phyloP scores from a whole-genome alignment of 2,797 vertebrate genomes.

The Macrochelys suwanniensis region DNA sequence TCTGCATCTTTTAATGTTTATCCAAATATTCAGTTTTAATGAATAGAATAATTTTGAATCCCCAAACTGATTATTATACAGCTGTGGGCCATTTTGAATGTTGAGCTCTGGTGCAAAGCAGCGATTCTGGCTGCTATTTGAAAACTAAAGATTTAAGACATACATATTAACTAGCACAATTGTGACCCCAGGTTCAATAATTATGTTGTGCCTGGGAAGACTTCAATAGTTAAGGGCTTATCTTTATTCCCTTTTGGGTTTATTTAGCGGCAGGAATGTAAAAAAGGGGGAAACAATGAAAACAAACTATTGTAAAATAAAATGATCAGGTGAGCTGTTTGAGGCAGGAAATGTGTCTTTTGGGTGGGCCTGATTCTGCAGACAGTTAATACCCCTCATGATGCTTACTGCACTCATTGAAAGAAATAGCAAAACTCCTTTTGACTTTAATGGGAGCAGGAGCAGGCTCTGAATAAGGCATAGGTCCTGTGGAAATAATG shows the following conservation, averaged over 20 bases:
- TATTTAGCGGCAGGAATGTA: background rate
- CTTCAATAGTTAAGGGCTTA: background rate
- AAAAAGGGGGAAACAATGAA: background rate
- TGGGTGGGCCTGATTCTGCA: background rate
- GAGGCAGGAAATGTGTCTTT: background rate
- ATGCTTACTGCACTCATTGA: background rate
- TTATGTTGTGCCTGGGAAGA: conserved; percentile 8
- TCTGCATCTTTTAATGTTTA: conserved; percentile 55
- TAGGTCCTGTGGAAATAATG: background rate
- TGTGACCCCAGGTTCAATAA: background rate
- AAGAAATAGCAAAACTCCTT: background rate
- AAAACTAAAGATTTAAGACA: conserved; percentile 21
- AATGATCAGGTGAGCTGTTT: background rate
- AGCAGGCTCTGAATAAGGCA: background rate
- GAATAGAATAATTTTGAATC: conserved; percentile 43
- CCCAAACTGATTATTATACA: conserved; percentile 27
- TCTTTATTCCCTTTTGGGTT: background rate
- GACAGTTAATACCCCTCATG: background rate
- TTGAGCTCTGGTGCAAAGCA: conserved; percentile 42
- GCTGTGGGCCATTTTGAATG: conserved; percentile 52
- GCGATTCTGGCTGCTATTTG: conserved; percentile 1
- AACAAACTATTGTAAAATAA: background rate
- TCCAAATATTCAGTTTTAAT: conserved; percentile 59
- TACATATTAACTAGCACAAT: background rate
- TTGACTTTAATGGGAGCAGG: background rate